Conservation (phyloP, 1,140 invertebrate species). For the Ceratina japonica region DNA sequence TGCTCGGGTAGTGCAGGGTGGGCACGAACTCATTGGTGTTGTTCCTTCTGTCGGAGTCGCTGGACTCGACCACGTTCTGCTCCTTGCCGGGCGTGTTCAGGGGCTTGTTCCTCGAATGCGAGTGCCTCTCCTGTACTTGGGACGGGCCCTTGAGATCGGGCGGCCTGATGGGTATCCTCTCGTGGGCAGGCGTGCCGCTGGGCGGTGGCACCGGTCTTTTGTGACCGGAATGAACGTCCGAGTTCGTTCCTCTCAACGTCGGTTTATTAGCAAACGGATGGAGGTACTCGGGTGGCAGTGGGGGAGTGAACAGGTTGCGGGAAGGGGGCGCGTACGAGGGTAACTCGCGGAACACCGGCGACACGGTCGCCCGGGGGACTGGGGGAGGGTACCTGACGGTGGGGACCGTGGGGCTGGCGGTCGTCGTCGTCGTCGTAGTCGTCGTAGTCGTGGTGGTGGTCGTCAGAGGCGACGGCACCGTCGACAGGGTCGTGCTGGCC, state of each 20-base stretch:
- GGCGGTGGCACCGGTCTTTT: constrained; percentile 87
- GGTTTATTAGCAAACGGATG: constrained; percentile 92
- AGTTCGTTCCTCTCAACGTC: constrained; percentile 85
- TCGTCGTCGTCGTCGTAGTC: constrained; percentile 49
- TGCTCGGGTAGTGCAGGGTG: constrained; percentile 84
- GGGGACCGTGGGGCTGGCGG: constrained; percentile 66
- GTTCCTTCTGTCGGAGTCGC: constrained; percentile 66
- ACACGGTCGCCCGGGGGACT: constrained; percentile 67
- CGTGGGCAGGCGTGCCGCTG: constrained; percentile 87
- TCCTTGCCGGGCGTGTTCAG: constrained; percentile 81
- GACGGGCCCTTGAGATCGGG: constrained; percentile 80
- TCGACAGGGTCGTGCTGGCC: constrained; percentile 80
- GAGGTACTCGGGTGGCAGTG: constrained; percentile 86
- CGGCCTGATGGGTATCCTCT: constrained; percentile 88
- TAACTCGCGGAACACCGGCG: constrained; percentile 80
- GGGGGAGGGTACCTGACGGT: constrained; percentile 70
- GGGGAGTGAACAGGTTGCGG: constrained; percentile 88
- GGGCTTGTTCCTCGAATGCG: constrained; percentile 83
- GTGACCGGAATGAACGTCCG: constrained; percentile 82
- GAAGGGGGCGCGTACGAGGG: constrained; percentile 90
- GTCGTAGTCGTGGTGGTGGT: constrained; percentile 79
- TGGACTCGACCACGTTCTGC: constrained; percentile 66
- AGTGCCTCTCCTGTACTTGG: constrained; percentile 76
- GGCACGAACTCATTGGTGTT: constrained; percentile 82
- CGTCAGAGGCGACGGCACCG: constrained; percentile 82